Evolutionary conservation across 64 coral and sea anemone species (phyloP).

Genomic region (Stichodactyla helianthus): DNA sequence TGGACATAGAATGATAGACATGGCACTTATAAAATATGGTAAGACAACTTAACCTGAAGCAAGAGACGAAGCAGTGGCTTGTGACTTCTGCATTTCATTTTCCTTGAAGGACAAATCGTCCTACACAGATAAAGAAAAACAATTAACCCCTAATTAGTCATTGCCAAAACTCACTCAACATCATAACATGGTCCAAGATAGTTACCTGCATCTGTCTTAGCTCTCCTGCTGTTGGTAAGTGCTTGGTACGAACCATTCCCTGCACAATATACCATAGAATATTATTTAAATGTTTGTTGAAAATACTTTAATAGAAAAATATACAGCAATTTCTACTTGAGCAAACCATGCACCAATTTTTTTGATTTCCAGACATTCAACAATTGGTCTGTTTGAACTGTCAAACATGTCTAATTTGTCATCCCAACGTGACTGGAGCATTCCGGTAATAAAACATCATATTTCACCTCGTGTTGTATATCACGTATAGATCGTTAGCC

Average conservation of each 20-base stretch:
- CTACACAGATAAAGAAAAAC: slow-evolving; percentile 21
- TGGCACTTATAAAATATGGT: not conserved
- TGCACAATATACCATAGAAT: not conserved
- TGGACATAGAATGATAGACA: too few species aligned
- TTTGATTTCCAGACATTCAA: too few species aligned
- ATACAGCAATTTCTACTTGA: too few species aligned
- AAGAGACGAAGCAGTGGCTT: slow-evolving; percentile 77
- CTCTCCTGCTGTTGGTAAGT: slow-evolving; percentile 83
- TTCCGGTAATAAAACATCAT: too few species aligned
- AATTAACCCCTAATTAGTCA: not conserved
- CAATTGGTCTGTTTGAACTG: too few species aligned
- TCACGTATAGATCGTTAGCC: too few species aligned
- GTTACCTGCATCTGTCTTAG: slow-evolving; percentile 88
- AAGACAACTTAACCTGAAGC: slow-evolving; percentile 56
- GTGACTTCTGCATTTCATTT: slow-evolving; percentile 98
- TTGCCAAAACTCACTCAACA: not conserved
- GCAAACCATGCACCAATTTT: too few species aligned
- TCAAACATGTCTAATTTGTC: too few species aligned
- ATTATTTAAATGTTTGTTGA: not conserved
- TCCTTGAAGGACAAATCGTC: slow-evolving; percentile 96
- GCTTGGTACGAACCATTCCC: slow-evolving; percentile 90
- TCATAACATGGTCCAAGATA: not conserved
- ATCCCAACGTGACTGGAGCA: too few species aligned
- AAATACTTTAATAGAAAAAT: too few species aligned
- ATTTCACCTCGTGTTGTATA: too few species aligned